phyloP scores from a whole-genome alignment of 2,888 invertebrate genomes.

The Agrenia bidenticulata region DNA sequence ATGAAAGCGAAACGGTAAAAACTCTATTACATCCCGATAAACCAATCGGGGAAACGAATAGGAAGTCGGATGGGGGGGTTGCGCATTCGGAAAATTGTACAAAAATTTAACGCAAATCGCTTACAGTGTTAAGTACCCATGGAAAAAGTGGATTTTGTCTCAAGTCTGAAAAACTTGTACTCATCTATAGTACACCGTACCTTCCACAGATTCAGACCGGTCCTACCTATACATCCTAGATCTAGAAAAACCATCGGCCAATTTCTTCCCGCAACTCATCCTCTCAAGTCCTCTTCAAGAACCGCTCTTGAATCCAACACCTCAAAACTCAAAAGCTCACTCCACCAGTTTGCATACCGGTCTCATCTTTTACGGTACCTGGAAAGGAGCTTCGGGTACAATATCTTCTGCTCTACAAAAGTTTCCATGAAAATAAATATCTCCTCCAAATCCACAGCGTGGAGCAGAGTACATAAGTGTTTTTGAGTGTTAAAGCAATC shows the following conservation, averaged over 20 bases:
- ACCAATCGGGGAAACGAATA: constrained; percentile 53
- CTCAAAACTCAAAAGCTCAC: no score
- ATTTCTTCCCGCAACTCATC: constrained; percentile 7
- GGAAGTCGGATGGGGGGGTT: constrained; percentile 51
- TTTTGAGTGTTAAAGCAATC: no score
- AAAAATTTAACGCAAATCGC: constrained; percentile 50
- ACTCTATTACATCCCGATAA: constrained; percentile 53
- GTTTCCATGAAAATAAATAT: no score
- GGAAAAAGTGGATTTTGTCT: constrained; percentile 42
- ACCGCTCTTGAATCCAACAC: no score
- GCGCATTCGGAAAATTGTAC: constrained; percentile 52
- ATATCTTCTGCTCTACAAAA: no score
- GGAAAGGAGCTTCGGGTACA: no score
- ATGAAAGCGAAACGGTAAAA: constrained; percentile 53
- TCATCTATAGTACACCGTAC: constrained; percentile 3
- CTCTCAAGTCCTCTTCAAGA: constrained; percentile 8
- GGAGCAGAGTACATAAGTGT: no score
- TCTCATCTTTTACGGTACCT: no score
- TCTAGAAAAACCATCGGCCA: background rate
- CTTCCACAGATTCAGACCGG: background rate
- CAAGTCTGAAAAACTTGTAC: constrained; percentile 20
- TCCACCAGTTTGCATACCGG: no score
- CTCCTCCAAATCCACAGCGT: no score
- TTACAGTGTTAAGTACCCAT: constrained; percentile 51
- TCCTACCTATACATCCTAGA: background rate